phyloP scores from a whole-genome alignment of 2,113 vertebrate genomes.

The Sialia sialis region DNA sequence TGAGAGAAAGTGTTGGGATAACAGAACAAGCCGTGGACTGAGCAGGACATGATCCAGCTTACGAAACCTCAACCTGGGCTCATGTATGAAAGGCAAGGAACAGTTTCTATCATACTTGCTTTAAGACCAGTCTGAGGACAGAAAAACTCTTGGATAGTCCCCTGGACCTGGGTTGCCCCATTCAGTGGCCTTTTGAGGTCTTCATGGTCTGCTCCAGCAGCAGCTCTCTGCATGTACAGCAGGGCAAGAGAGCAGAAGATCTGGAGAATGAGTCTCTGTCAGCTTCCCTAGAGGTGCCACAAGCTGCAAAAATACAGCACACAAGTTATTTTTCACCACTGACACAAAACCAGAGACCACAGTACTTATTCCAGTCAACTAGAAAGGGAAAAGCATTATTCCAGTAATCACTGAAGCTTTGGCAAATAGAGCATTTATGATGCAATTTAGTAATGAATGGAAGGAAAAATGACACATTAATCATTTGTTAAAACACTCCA shows the following conservation, averaged over 20 bases:
- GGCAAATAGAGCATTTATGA: not conserved
- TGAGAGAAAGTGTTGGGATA: not conserved
- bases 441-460: not conserved
- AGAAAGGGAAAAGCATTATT: not conserved
- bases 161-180: not conserved
- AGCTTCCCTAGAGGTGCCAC: not conserved
- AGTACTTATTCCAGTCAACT: not conserved
- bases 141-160: not conserved
- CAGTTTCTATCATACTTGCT: not conserved
- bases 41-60: not conserved
- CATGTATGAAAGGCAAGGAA: not conserved
- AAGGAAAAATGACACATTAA: not conserved
- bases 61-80: not conserved
- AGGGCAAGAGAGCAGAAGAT: not conserved
- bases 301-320: not conserved
- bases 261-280: not conserved
- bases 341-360: not conserved
- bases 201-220: not conserved
- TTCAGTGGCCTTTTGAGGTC: not conserved
- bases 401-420: not conserved
- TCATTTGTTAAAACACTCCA: not conserved
- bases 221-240: not conserved
- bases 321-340: not conserved
- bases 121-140: not conserved
- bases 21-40: rapidly evolving